A percentile compares a stretch with the other conserved stretches of the same genome.
phyloP scores from a whole-genome alignment of 2,113 vertebrate genomes.

The Mola mola region DNA sequence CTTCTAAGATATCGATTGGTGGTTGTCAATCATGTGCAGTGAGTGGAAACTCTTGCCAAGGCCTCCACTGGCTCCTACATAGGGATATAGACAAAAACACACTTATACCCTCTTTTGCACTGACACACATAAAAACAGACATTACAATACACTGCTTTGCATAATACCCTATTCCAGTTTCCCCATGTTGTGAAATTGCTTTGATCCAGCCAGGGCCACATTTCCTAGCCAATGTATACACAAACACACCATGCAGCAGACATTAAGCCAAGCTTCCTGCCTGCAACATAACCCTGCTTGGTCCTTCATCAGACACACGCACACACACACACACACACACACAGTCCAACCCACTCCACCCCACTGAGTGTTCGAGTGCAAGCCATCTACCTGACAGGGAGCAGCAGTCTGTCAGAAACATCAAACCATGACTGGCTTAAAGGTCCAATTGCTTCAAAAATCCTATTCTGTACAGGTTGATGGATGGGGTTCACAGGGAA shows the following conservation, averaged over 20 bases:
- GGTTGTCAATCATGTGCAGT: constrained; percentile 63
- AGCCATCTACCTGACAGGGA: constrained; percentile 45
- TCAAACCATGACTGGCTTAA: constrained; percentile 47
- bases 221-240: constrained; percentile 41
- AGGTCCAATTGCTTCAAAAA: constrained; percentile 54
- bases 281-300: constrained; percentile 64
- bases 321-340: constrained; percentile 11
- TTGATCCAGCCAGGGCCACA: constrained; percentile 50
- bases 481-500: constrained; percentile 12
- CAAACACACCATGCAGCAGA: constrained; percentile 40
- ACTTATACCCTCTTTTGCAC: not conserved
- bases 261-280: constrained; percentile 62
- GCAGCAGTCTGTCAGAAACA: constrained; percentile 54
- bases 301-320: constrained; percentile 56
- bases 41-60: constrained; percentile 51
- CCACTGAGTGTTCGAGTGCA: constrained; percentile 52
- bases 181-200: constrained; percentile 61
- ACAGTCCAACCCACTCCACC: constrained; percentile 36
- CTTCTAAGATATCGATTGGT: constrained; percentile 56
- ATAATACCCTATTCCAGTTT: constrained; percentile 56
- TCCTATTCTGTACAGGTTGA: constrained; percentile 11
- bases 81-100: constrained; percentile 37
- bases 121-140: constrained; percentile 29
- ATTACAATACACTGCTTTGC: constrained; percentile 32
- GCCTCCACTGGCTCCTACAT: constrained; percentile 41